Percentiles rank a stretch among this genome's conserved stretches.
Conservation (phyloP, 2,888 invertebrate species). For the Phengaris arion region DNA sequence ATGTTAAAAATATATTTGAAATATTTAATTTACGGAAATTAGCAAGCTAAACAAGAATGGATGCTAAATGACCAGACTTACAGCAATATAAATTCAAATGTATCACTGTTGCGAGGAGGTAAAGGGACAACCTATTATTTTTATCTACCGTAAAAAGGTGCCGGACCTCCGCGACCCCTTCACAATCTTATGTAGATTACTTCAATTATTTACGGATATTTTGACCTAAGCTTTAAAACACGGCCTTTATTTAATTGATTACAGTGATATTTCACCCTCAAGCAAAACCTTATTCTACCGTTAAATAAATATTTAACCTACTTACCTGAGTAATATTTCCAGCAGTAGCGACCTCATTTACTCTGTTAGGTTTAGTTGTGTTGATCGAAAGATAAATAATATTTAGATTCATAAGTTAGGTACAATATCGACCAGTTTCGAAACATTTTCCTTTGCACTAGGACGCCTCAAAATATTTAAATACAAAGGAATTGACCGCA, state of each 20-base stretch:
- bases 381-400: too few species aligned
- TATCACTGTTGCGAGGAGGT: background rate
- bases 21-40: background rate
- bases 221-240: slow-evolving; percentile 35
- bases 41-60: background rate
- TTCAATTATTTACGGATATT: slow-evolving; percentile 40
- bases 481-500: too few species aligned
- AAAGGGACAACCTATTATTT: slow-evolving; percentile 64
- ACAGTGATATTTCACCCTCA: slow-evolving; percentile 27
- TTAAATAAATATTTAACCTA: slow-evolving; percentile 2
- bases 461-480: too few species aligned
- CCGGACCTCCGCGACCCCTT: slow-evolving; percentile 65
- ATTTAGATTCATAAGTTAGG: too few species aligned
- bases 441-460: too few species aligned
- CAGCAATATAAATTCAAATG: slow-evolving; percentile 13
- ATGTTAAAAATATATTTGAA: too few species aligned
- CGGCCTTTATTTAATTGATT: slow-evolving; percentile 27
- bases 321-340: background rate
- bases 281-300: slow-evolving; percentile 10
- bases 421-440: too few species aligned
- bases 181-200: slow-evolving; percentile 32
- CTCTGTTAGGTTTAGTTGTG: background rate
- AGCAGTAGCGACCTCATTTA: background rate
- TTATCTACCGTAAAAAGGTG: slow-evolving; percentile 77
- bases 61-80: background rate